A percentile compares a stretch with the other conserved stretches of the same genome.
Evolutionary conservation across 2,113 vertebrate genomes (phyloP).

Genomic region (Coryphaenoides rupestris): DNA sequence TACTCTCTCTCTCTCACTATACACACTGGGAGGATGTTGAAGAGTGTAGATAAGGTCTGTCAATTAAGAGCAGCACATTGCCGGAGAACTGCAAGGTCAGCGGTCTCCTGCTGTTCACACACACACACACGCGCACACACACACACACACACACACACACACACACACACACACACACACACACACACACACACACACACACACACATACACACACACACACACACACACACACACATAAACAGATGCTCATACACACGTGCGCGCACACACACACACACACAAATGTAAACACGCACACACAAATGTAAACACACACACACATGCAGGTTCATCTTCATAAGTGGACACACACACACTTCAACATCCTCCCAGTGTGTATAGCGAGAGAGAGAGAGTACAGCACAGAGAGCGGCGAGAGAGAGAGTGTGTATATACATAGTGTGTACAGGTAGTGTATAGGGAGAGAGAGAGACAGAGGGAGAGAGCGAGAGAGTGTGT

Average conservation of each 20-base stretch:
- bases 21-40: too few species aligned
- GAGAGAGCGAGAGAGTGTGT: neutral
- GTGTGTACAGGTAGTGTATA: too few species aligned
- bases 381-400: too few species aligned
- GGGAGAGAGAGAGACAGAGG: neutral
- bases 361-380: too few species aligned
- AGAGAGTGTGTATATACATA: too few species aligned
- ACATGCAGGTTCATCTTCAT: neutral
- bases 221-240: too few species aligned
- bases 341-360: conserved; percentile 17
- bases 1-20: too few species aligned
- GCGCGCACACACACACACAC: conserved; percentile 8
- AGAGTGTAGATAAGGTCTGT: conserved; percentile 56
- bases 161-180: conserved; percentile 30
- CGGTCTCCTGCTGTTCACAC: conserved; percentile 30
- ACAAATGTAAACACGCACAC: conserved; percentile 8
- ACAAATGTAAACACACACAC: conserved; percentile 17
- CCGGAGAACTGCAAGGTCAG: conserved; percentile 31
- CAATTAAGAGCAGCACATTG: conserved; percentile 51
- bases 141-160: conserved; percentile 7
- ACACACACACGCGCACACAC: conserved; percentile 11
- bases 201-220: too few species aligned
- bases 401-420: too few species aligned
- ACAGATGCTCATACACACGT: conserved; percentile 1
- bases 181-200: too few species aligned